Conservation (phyloP, 2,797 vertebrate genomes). For the Molossus alvarezi region DNA sequence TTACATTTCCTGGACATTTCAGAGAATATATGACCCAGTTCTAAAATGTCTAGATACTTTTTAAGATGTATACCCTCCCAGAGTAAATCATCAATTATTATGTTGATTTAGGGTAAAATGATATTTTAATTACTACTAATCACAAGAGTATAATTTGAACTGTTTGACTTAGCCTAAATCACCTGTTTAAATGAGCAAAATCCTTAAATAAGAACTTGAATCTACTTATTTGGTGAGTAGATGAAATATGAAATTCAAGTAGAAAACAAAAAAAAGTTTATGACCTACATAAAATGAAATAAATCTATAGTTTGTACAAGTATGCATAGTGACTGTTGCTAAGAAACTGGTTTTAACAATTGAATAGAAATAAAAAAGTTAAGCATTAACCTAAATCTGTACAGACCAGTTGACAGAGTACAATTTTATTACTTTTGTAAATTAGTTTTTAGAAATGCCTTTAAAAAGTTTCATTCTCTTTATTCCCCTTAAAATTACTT, state of each 20-base stretch:
- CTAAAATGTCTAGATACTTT: not conserved
- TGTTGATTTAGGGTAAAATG: not conserved
- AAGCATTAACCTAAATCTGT: not conserved
- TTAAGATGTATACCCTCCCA: not conserved
- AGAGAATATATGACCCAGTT: not conserved
- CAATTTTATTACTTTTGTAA: constrained; percentile 57
- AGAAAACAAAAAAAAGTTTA: not conserved
- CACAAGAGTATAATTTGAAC: not conserved
- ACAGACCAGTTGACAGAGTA: not conserved
- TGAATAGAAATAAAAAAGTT: constrained; percentile 53
- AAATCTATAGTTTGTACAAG: not conserved
- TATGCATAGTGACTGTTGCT: not conserved
- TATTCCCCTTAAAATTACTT: constrained; percentile 66
- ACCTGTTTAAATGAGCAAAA: not conserved
- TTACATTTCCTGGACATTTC: not conserved
- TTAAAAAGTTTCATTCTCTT: constrained; percentile 33
- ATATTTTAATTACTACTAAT: not conserved
- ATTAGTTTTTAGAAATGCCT: constrained; percentile 70
- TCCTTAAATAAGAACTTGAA: not conserved
- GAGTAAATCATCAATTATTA: not conserved
- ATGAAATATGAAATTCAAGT: not conserved
- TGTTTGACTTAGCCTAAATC: not conserved
- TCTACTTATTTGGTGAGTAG: not conserved
- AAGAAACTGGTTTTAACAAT: not conserved
- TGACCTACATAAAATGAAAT: not conserved